Evolutionary conservation across 2,113 vertebrate species (phyloP).

Genomic region (Aphyosemion australe): DNA sequence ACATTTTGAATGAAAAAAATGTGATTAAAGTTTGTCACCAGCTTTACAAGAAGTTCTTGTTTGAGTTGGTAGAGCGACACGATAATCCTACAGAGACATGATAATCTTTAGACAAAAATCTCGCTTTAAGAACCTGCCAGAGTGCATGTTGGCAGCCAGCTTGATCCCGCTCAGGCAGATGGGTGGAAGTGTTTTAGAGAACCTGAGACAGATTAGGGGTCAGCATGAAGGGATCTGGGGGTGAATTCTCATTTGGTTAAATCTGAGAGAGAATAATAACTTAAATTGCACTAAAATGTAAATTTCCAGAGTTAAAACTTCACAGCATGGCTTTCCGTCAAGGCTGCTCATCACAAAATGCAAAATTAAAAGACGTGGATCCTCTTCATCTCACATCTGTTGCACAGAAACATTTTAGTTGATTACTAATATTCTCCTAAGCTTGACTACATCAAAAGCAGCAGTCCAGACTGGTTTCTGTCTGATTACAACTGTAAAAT

Average conservation of each 20-base stretch:
- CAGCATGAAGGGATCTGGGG: too few species aligned
- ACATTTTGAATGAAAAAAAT: too few species aligned
- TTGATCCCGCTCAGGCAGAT: slow-evolving; percentile 38
- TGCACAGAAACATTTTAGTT: slow-evolving; percentile 20
- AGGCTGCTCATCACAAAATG: background rate
- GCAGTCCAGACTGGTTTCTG: slow-evolving; percentile 18
- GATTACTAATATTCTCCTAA: slow-evolving; percentile 29
- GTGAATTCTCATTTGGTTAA: slow-evolving; percentile 76
- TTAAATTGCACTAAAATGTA: too few species aligned
- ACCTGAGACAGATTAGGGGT: slow-evolving; percentile 41
- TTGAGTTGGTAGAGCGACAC: slow-evolving; percentile 7
- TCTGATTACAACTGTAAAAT: background rate
- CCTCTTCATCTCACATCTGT: too few species aligned
- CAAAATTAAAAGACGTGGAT: too few species aligned
- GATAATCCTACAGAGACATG: slow-evolving; percentile 37
- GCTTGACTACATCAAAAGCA: slow-evolving; percentile 13
- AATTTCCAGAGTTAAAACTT: slow-evolving; percentile 43
- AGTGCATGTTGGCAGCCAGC: slow-evolving; percentile 43
- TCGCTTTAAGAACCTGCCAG: slow-evolving; percentile 57
- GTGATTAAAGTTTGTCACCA: background rate
- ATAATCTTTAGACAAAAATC: slow-evolving; percentile 51
- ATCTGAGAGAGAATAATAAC: too few species aligned
- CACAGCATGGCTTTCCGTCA: slow-evolving; percentile 68
- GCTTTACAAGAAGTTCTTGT: background rate
- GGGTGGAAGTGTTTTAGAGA: slow-evolving; percentile 13